Base-by-base conservation (phyloP, 1,140 invertebrate species). In the Bicyclus anynana region DNA sequence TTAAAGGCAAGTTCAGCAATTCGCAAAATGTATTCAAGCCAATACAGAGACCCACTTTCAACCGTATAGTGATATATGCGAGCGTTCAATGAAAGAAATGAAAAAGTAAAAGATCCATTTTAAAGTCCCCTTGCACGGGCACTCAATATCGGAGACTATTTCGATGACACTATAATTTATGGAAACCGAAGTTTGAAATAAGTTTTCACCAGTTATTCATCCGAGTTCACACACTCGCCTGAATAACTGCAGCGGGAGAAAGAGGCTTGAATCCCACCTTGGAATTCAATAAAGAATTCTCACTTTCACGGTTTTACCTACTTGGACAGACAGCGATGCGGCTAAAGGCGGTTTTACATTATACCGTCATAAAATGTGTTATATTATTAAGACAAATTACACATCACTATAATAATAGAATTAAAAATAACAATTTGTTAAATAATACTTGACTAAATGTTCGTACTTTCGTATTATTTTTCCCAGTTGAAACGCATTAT, bases 271-370 rank as follows among this genome's bases (percentile, higher is more conserved):
- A 57, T 47, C 46, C 42, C 40, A 56, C 49, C 40, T 65, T 60
- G 49, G 48, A 65, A 60, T 65, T 65, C 62, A 48, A 56, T 56
- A 65, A 65, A 60, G 49, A 40, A 58, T 63, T 58, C 46, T 50
- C 51, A 53, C 57, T 56, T 59, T 55, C 56, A 59, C 49, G 14
- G 51, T 33, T 33, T 33, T n/a, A n/a, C n/a, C n/a, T n/a, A 33
- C 3, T 51, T 35, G 37, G 46, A 60, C 18, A 33, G 58, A 54
- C 50, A 50, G 37, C 18, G 26, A 49, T 33, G 23, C 0, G 26
- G 26, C 38, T 53, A 44, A 55, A 33, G 7, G 7, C n/a, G 12
- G 10, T 33, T 12, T 7, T 12, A 33, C 29, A 33, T 33, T 33
- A 33, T 33, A 23, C n/a, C n/a, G n/a, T n/a, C n/a, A n/a, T n/a